phyloP scores from a whole-genome alignment of 2,797 vertebrate genomes.

The Hyperoplus immaculatus region DNA sequence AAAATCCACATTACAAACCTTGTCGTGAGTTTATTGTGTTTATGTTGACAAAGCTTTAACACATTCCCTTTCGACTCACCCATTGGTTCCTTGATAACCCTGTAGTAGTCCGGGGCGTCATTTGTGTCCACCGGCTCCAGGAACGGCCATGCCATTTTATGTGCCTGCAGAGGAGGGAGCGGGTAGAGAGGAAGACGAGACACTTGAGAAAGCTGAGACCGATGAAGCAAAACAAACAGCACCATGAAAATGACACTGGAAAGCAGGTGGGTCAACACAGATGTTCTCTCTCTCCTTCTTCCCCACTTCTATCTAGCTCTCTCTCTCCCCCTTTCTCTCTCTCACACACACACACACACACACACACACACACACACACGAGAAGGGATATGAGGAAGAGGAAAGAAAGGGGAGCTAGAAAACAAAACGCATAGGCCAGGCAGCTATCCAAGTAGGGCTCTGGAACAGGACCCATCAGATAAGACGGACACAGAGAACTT shows the following conservation, averaged over 20 bases:
- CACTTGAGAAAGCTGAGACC: conserved; percentile 67
- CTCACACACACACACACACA: conserved; percentile 1
- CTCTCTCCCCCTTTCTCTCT: not conserved
- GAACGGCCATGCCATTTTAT: conserved; percentile 99
- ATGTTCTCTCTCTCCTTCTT: conserved; percentile 61
- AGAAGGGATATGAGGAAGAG: conserved; percentile 28
- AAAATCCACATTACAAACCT: not conserved
- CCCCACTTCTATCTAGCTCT: conserved; percentile 12
- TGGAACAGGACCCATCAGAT: conserved; percentile 76
- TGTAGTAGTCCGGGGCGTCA: conserved; percentile 98
- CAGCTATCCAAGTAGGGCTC: conserved; percentile 68
- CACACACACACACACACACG: too few relatives aligned
- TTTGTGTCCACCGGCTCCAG: conserved; percentile 97
- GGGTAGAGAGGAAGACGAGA: conserved; percentile 41
- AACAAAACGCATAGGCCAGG: conserved; percentile 50
- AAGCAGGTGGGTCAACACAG: conserved; percentile 85
- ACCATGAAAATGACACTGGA: conserved; percentile 65
- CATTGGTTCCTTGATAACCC: conserved; percentile 99
- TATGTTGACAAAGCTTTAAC: not conserved
- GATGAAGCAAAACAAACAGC: conserved; percentile 73
- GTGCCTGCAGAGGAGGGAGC: conserved; percentile 84
- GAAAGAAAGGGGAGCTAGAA: conserved; percentile 40
- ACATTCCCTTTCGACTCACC: conserved; percentile 90
- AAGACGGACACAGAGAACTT: conserved; percentile 73
- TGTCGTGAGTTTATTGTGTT: not conserved